Evolutionary conservation across 2,113 vertebrate genomes (phyloP).

Genomic region (Prolemur simus): DNA sequence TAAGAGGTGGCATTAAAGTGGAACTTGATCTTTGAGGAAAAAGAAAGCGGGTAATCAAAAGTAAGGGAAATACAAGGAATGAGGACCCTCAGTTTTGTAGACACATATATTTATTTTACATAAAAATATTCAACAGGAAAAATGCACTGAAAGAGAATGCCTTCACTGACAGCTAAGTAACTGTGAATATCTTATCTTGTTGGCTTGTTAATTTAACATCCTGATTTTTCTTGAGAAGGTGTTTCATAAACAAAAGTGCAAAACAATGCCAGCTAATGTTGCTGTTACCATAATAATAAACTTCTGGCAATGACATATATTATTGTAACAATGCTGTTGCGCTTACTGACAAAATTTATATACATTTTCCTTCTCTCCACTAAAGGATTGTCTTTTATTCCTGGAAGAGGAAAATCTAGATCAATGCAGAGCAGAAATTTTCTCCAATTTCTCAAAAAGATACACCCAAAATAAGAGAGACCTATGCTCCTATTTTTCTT

Average conservation of each 20-base stretch:
- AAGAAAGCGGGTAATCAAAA: background rate
- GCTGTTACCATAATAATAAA: background rate
- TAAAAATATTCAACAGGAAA: background rate
- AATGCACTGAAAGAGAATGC: too few species aligned
- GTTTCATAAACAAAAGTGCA: background rate
- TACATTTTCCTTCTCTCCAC: background rate
- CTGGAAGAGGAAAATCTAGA: background rate
- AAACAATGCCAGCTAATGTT: background rate
- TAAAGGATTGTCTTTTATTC: background rate
- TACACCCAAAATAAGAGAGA: background rate
- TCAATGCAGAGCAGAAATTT: background rate
- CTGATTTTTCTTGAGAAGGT: background rate
- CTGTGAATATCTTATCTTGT: background rate
- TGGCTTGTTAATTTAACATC: background rate
- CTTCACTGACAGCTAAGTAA: background rate
- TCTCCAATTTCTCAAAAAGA: background rate
- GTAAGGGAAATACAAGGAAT: background rate
- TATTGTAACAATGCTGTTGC: background rate
- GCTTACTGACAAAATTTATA: background rate
- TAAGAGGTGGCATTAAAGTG: background rate
- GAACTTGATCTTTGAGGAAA: background rate
- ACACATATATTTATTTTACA: background rate
- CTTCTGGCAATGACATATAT: background rate
- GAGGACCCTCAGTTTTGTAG: background rate
- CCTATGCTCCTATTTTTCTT: background rate